Conservation (phyloP, 2,797 vertebrate species). For the Dendrocincla tyrannina region DNA sequence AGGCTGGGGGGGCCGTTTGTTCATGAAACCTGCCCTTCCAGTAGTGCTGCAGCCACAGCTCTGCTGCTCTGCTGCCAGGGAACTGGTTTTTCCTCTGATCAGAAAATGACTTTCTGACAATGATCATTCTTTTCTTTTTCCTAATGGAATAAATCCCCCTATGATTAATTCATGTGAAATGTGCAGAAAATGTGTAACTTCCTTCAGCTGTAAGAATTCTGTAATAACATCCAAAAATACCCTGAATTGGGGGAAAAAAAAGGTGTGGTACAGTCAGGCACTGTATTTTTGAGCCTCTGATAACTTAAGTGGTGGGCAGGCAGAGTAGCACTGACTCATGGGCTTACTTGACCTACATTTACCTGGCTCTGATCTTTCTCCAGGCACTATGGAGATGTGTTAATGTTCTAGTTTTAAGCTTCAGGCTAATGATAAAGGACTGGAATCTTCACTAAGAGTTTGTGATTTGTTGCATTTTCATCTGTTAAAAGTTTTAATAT, state of each 20-base stretch:
- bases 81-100: background rate
- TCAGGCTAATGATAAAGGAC: slow-evolving; percentile 22
- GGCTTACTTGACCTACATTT: slow-evolving; percentile 61
- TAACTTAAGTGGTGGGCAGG: slow-evolving; percentile 35
- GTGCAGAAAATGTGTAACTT: background rate
- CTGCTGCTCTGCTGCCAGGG: background rate
- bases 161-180: background rate
- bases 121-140: background rate
- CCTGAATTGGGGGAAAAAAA: background rate
- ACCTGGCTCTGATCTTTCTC: slow-evolving; percentile 51
- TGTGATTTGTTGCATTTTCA: background rate
- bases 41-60: background rate
- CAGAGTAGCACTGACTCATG: slow-evolving; percentile 41
- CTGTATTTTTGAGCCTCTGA: slow-evolving; percentile 2
- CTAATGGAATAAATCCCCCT: background rate
- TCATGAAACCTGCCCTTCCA: background rate
- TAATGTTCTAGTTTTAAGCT: slow-evolving; percentile 20
- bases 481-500: background rate
- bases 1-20: background rate
- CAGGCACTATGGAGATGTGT: background rate
- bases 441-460: background rate
- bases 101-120: background rate
- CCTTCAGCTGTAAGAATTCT: background rate
- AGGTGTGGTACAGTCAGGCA: background rate
- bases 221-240: background rate